Evolutionary conservation across 2,797 vertebrate species (phyloP), one percentile per base, ranked within the genome.

Genomic region (Takifugu ocellatus): DNA sequence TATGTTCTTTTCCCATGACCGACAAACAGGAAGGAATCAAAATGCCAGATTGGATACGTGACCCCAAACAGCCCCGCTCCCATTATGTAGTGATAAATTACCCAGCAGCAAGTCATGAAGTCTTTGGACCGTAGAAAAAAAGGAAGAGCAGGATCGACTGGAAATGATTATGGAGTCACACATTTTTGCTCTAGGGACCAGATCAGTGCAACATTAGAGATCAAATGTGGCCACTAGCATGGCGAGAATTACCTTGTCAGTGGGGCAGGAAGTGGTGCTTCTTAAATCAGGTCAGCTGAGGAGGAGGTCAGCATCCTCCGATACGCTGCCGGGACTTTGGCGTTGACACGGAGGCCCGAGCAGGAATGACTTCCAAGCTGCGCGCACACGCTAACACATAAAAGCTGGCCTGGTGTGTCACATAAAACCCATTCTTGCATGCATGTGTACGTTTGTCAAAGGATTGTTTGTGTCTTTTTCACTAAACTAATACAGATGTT

Each of bases 1-100:
- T 62, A 77, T 61, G 65, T 68, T 75, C 54, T 75, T 81, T 21
- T 74, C 74, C 60, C 70, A 83, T 79, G 84, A 77, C 53, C 73
- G 70, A 74, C 74, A 68, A 80, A 84, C 75, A 84, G 81, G 81
- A 87, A 82, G 77, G 73, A 79, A 87, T 81, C 76, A 21, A 60
- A 79, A 72, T 72, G 75, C 61, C 51, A 56, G 81, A 84, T 82
- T 74, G 63, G 44, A 83, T 70, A 59, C 24, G 27, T 79, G 78
- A 85, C 77, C 77, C 70, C 79, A 84, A 85, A 83, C 78, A 79
- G 70, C 68, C 77, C 66, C 65, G 55, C 53, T 66, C 81, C 76
- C 72, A 84, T 88, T 84, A 85, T 66, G 59, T 51, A 62, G 73
- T 83, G 83, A 89, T 84, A 79, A 83, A 85, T 84, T 78, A 77